Base-by-base conservation (phyloP, 2,113 vertebrate genomes). In the Oceanites oceanicus region DNA sequence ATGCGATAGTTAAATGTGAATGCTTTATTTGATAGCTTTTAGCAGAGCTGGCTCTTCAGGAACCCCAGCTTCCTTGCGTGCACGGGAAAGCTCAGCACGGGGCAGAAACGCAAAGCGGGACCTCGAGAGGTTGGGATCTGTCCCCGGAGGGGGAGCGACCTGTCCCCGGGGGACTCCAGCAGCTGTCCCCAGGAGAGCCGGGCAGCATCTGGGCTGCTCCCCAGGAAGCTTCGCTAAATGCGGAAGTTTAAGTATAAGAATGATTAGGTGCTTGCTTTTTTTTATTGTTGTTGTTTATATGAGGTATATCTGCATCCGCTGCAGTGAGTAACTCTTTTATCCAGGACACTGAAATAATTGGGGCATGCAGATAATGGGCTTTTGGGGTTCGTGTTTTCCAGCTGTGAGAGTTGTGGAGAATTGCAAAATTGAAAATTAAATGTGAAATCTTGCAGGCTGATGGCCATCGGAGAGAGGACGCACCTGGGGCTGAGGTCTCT, bases 1-100 rank as follows among this genome's bases (percentile, higher is more conserved):
- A 95, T 62, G 86, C 61, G 90, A 55, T 71, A 88, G 93, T 97
- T 96, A 91, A 96, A 89, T 91, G 94, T 92, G 93, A 88, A 80
- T 88, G 91, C 92, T 92, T 70, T 86, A 49, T 93, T 96, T 97
- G 94, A 94, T 91, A 71, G 92, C 94, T 84, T 45, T 92, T 84
- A 91, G 66, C 86, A 72, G 83, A 95, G 88, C 77, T 79, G 86
- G 91, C 83, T 92, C 86, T 50, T 89, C 20, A 86, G 92, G 76
- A 77, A 3, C 92, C 77, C 18, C 38, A 18, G 38, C 76, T 71
- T 66, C 59, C 67, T 20, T n/a, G 14, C 11, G 45, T 67, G 85
- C 86, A 17, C 56, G 66, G 93, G 44, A 50, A 72, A 67, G 58
- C 91, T 88, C 77, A 29, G 12, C 15, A 42, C 30, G 6, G 53